Evolutionary conservation across 2,797 vertebrate species (phyloP).

Genomic region (Euthynnus affinis): DNA sequence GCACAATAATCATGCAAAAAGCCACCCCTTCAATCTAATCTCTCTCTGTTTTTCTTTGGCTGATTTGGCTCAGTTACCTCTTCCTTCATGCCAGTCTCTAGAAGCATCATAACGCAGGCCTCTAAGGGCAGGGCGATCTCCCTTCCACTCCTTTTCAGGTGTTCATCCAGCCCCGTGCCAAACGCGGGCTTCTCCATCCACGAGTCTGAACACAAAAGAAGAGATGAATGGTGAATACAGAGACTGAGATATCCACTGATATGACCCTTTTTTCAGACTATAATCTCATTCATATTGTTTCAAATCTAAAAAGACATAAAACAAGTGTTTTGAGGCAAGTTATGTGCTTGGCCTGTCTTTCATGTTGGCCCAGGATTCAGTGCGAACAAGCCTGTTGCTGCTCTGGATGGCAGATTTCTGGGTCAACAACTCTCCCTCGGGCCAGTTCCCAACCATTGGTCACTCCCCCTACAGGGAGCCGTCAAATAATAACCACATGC

Average conservation of each 20-base stretch:
- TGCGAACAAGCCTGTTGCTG: constrained; percentile 20
- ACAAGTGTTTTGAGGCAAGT: not conserved
- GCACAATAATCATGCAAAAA: not conserved
- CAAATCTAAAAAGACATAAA: not conserved
- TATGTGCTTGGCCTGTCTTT: not conserved
- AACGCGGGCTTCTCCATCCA: constrained; percentile 98
- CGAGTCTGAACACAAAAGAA: constrained; percentile 86
- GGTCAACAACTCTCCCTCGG: constrained; percentile 35
- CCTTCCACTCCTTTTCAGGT: constrained; percentile 94
- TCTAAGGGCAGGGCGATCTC: constrained; percentile 95
- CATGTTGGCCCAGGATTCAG: not conserved
- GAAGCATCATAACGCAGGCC: constrained; percentile 98
- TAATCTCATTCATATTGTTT: not conserved
- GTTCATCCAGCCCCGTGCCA: constrained; percentile 94
- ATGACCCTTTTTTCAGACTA: not conserved
- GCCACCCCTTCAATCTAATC: not conserved
- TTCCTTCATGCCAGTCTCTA: constrained; percentile 98
- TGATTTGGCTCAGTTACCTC: constrained; percentile 85
- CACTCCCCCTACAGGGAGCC: constrained; percentile 17
- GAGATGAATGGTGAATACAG: not conserved
- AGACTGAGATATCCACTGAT: not conserved
- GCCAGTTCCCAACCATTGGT: constrained; percentile 16
- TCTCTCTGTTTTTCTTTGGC: not conserved
- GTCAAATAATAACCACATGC: constrained; percentile 68
- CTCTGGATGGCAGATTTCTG: constrained; percentile 58